phyloP scores from a whole-genome alignment of 2,797 vertebrate genomes.

The Erpetoichthys calabaricus region DNA sequence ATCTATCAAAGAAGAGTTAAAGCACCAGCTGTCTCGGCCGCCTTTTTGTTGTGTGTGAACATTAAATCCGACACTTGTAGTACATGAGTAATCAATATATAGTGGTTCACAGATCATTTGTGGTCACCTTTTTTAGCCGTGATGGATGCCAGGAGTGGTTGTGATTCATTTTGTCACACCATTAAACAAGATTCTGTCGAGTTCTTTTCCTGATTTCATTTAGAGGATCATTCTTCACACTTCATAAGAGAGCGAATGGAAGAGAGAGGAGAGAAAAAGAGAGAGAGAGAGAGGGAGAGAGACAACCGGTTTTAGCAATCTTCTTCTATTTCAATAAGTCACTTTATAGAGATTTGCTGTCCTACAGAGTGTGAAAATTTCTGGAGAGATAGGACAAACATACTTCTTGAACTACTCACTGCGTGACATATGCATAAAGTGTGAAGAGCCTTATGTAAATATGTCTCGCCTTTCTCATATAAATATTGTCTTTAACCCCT shows the following conservation, averaged over 20 bases:
- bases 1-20: slow-evolving; percentile 83
- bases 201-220: slow-evolving; percentile 71
- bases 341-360: slow-evolving; percentile 73
- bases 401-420: slow-evolving; percentile 62
- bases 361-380: slow-evolving; percentile 63
- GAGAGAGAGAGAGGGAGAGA: slow-evolving; percentile 22
- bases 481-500: slow-evolving; percentile 55
- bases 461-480: slow-evolving; percentile 64
- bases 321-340: slow-evolving; percentile 72
- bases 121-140: slow-evolving; percentile 74
- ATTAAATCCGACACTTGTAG: slow-evolving; percentile 92
- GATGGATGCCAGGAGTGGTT: slow-evolving; percentile 74
- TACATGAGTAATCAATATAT: slow-evolving; percentile 87
- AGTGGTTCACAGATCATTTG: slow-evolving; percentile 90
- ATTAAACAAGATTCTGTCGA: slow-evolving; percentile 83
- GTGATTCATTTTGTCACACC: slow-evolving; percentile 89
- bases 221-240: slow-evolving; percentile 76
- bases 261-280: slow-evolving; percentile 8
- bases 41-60: slow-evolving; percentile 75
- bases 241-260: slow-evolving; percentile 58
- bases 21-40: slow-evolving; percentile 71
- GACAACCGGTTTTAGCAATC: slow-evolving; percentile 57
- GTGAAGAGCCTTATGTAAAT: slow-evolving; percentile 64
- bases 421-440: slow-evolving; percentile 66
- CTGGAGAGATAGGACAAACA: slow-evolving; percentile 68